Evolutionary conservation across 2,113 vertebrate species (phyloP).

Genomic region (Rattus norvegicus): DNA sequence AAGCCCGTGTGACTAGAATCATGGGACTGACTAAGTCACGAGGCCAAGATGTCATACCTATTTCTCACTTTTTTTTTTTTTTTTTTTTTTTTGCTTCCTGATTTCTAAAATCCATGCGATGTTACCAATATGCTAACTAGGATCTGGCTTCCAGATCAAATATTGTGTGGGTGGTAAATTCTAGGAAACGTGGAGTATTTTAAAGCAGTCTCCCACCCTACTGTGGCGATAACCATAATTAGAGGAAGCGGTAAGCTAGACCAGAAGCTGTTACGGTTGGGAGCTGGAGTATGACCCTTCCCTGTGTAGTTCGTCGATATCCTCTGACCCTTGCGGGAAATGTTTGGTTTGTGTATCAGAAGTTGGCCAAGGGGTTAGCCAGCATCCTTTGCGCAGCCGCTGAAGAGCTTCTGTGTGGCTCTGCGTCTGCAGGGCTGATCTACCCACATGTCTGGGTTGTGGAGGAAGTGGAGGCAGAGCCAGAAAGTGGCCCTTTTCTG

Average conservation of each 20-base stretch:
- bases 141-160: constrained; percentile 46
- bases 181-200: constrained; percentile 63
- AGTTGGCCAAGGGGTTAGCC: constrained; percentile 13
- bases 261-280: constrained; percentile 52
- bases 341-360: constrained; percentile 39
- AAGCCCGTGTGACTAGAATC: neutral
- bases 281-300: constrained; percentile 39
- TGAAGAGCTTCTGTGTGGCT: neutral
- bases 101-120: neutral
- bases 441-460: constrained; percentile 70
- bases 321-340: neutral
- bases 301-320: constrained; percentile 29
- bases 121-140: constrained; percentile 8
- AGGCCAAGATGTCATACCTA: neutral
- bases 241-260: constrained; percentile 38
- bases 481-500: constrained; percentile 31
- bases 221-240: constrained; percentile 68
- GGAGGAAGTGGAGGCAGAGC: constrained; percentile 65
- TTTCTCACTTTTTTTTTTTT: constrained; percentile 44
- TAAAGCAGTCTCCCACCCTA: constrained; percentile 27
- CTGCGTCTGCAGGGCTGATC: neutral
- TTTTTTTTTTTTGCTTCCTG: neutral
- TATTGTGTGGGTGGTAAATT: constrained; percentile 65
- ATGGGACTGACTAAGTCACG: neutral
- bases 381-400: neutral